Base-by-base conservation (phyloP, 2,888 invertebrate genomes). In the Eudasyphora cyanicolor region DNA sequence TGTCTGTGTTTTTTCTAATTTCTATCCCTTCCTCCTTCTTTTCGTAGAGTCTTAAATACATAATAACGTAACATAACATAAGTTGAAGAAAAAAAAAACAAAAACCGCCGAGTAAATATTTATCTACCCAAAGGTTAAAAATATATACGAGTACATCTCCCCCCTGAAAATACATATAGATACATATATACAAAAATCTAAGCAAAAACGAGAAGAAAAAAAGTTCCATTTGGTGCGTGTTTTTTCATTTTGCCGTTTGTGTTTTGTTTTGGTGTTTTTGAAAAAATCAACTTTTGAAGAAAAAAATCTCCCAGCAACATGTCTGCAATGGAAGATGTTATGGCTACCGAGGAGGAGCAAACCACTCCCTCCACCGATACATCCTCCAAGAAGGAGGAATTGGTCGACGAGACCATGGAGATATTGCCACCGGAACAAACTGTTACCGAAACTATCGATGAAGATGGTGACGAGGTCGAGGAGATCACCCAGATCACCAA, bases 401-500 rank as follows among this genome's bases (percentile, higher is more conserved):
- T 89, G n/a, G 88, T 89, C 73, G 73, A 82, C 51, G 86, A 84
- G 76, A 76, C 82, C 62, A 82, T 79, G 71, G 85, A 84, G 49
- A 87, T 89, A 79, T 89, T 88, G 42, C 91, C 90, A 64, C 88
- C 87, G 60, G 90, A 90, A 82, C 88, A 91, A 87, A 88, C 90
- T 86, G 88, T 90, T 21, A 89, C 91, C 62, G 91, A 91, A 74
- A 87, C 88, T 69, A 88, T 91, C 77, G 91, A 91, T 42, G 91
- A 91, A 84, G 91, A 91, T 82, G 92, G 91, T 76, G 92, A 91
- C 73, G 90, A 90, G 70, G 90, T 91, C 17, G 91, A 92, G 86
- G 91, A 92, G 86, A 90, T 90, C 62, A 91, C 92, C 38, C 88
- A 92, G 85, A 90, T 92, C 7, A 90, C 90, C 45, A 91, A 92